Percentiles rank a stretch among this genome's conserved stretches.
Conservation (phyloP, 2,113 vertebrate genomes). For the Orientallactaga bullata region DNA sequence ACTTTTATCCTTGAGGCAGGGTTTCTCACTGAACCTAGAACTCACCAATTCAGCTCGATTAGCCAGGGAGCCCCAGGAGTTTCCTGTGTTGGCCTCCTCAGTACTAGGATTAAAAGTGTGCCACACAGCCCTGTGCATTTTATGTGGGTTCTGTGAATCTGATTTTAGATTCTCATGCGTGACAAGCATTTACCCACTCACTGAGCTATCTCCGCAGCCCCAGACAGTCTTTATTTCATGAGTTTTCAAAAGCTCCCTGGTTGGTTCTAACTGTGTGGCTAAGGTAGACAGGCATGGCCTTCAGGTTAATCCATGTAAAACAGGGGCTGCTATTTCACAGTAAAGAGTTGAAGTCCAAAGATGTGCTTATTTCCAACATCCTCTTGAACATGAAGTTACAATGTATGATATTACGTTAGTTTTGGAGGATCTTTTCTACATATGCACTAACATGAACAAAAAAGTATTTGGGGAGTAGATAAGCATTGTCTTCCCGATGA, state of each 20-base stretch:
- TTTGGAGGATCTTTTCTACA: slow-evolving; percentile 8
- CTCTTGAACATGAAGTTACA: background rate
- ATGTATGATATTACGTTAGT: background rate
- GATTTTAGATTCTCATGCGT: no score
- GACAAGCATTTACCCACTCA: no score
- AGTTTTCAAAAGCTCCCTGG: background rate
- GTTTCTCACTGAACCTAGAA: no score
- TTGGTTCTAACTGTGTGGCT: background rate
- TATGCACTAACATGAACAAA: background rate
- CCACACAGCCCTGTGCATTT: no score
- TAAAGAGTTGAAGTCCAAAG: background rate
- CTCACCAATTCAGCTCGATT: no score
- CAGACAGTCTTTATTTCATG: background rate
- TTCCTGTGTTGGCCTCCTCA: no score
- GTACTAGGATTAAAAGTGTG: no score
- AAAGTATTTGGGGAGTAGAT: background rate
- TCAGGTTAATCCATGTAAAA: background rate
- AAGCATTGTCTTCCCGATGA: background rate
- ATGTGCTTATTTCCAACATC: background rate
- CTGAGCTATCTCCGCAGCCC: no score
- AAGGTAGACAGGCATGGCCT: background rate
- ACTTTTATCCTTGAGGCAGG: no score
- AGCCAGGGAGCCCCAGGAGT: no score
- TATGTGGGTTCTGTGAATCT: no score
- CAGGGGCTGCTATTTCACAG: background rate